Conservation (phyloP, 2,113 vertebrate species). For the Polypterus senegalus region DNA sequence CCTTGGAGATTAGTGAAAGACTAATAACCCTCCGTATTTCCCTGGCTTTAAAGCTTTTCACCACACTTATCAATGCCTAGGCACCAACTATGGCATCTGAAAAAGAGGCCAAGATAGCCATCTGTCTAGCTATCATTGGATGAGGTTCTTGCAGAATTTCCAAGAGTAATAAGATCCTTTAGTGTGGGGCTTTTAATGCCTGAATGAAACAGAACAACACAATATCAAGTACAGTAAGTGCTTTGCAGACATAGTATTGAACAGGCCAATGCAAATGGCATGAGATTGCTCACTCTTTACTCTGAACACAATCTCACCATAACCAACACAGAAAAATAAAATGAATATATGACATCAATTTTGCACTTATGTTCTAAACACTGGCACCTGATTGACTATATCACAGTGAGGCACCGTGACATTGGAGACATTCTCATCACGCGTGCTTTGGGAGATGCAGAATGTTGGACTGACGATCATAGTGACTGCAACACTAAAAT, state of each 20-base stretch:
- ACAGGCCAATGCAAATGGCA: constrained; percentile 8
- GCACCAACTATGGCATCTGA: constrained; percentile 7
- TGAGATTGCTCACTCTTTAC: constrained; percentile 9
- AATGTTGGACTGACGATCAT: constrained; percentile 8
- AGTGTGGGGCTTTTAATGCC: constrained; percentile 1
- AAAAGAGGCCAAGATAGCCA: constrained; percentile 2
- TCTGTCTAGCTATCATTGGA: constrained; percentile 8
- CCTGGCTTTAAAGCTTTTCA: neutral
- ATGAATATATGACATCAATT: constrained; percentile 10
- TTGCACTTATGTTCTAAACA: constrained; percentile 9
- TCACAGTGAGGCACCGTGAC: constrained; percentile 6
- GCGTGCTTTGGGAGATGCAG: constrained; percentile 9
- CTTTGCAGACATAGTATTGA: constrained; percentile 5
- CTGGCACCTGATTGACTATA: constrained; percentile 5
- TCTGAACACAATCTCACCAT: constrained; percentile 14
- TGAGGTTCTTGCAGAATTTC: neutral
- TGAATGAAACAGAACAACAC: neutral
- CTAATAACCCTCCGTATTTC: too few species aligned
- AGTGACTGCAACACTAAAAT: too few species aligned
- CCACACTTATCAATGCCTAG: constrained; percentile 13
- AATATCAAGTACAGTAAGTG: neutral
- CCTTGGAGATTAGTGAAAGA: constrained; percentile 10
- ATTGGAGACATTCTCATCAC: constrained; percentile 6
- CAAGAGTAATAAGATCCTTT: constrained; percentile 5
- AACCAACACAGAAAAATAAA: constrained; percentile 14